Conservation (phyloP, 1,140 invertebrate species). For the Neoseiulus cucumeris region DNA sequence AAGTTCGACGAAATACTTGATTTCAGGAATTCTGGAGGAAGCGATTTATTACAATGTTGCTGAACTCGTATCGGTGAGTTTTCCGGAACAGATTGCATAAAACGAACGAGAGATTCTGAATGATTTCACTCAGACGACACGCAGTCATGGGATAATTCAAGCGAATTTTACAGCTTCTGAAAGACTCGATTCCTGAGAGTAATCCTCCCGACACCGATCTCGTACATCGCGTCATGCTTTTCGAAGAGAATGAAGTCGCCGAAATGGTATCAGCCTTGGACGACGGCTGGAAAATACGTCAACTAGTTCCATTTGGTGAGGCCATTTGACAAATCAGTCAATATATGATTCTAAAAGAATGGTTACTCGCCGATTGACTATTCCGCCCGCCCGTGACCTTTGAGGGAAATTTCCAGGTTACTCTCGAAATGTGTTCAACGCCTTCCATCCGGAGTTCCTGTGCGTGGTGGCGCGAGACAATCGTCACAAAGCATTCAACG, state of each 20-base stretch:
- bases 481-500: too few relatives aligned
- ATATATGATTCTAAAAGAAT: too few relatives aligned
- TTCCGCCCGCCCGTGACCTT: background rate
- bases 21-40: conserved; percentile 75
- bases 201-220: conserved; percentile 24
- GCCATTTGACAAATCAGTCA: too few relatives aligned
- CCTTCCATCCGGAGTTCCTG: conserved; percentile 90
- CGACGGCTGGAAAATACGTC: conserved; percentile 98
- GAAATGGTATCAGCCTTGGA: conserved; percentile 94
- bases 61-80: conserved; percentile 60
- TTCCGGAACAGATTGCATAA: background rate
- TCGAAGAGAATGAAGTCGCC: conserved; percentile 94
- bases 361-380: background rate
- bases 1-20: too few relatives aligned
- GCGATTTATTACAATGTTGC: conserved; percentile 99
- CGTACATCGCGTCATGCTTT: conserved; percentile 93
- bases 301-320: conserved; percentile 23
- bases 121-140: too few relatives aligned
- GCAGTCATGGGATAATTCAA: too few relatives aligned
- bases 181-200: conserved; percentile 15
- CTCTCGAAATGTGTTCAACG: conserved; percentile 85
- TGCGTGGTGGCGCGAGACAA: conserved; percentile 95
- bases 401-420: conserved; percentile 43
- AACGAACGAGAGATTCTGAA: too few relatives aligned
- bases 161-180: conserved; percentile 17